Evolutionary conservation across 2,888 invertebrate genomes (phyloP), one percentile per base, ranked within the genome.

Genomic region (Antheraea yamamai): DNA sequence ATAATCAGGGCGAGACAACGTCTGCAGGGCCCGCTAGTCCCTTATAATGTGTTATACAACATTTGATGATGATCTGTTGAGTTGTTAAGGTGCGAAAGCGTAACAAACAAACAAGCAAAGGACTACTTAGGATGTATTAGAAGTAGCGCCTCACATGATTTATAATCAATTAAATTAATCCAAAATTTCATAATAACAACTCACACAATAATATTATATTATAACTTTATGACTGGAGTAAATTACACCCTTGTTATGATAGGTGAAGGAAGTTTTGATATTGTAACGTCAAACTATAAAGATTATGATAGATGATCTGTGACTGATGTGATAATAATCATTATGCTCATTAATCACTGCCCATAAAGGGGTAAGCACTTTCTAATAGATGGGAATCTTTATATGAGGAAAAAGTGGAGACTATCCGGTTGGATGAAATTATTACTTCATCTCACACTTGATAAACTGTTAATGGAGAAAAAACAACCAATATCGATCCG

Each of bases 251-350:
- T 26, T 66, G 64, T 73, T 73, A 14, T 76, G 81, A 78, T 81
- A 78, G 81, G 78, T 78, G 39, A 64, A 70, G 52, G 71, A 79
- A 80, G 81, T 82, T 81, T 76, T 74, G 78, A 74, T 80, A 79
- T 74, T 72, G 71, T 39, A 76, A 76, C 74, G 81, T 84, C 78
- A 79, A 80, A 80, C 81, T 80, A 78, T 10, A 47, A 47, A 47
- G 10, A n/a, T 77, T 79, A 76, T 83, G 83, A 84, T 83, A 79
- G 81, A 84, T 80, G 79, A 12, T 51, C 77, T 74, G 39, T 75
- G 75, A 79, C 80, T 77, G 70, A 78, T 78, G 82, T 83, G 76
- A 79, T 66, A 6, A 26, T 66, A 66, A 26, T 66, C 4, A 66
- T 30, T 16, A 30, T 30, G 7, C 7, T 61, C n/a, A 12, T n/a